Evolutionary conservation across 2,797 vertebrate genomes (phyloP), one percentile per base, ranked within the genome.

Genomic region (Chiloscyllium punctatum): DNA sequence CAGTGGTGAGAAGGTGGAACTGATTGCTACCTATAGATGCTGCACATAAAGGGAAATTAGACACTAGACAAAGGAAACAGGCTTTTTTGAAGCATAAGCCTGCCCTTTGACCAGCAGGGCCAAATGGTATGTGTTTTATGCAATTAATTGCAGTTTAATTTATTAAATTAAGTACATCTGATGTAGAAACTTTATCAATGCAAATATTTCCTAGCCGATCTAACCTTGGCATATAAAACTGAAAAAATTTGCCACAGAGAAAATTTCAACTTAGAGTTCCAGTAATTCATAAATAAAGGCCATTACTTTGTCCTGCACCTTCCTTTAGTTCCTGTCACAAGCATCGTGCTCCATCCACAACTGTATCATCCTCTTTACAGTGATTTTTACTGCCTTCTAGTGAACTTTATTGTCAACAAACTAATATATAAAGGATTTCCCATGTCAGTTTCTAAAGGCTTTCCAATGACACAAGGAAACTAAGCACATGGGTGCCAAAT

Each of bases 401-500:
- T 6, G 88, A 66, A 91, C 53, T 30, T 18, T 6, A 15, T 62
- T 66, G 53, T 91, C 30, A 66, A 66, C 30, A 51, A 94, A 94
- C 7, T n/a, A 48, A 18, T 51, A 15, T 23, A 69, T 25, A n/a
- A 69, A 94, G 42, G 68, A 51, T 72, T 94, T 72, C 94, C 42
- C 71, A 71, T 74, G 11, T 37, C 66, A 37, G 68, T 94, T 94
- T 91, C 30, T 66, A 91, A 91, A 91, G 30, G 62, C 88, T 62
- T 91, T 66, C 62, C 16, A 62, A 91, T 66, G 30, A 94, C 92
- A 72, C n/a, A 21, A 72, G 92, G 69, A 74, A 94, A 71, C 94
- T 53, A 48, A 53, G 23, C 88, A 91, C 62, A 66, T 16, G 30
- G 30, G 51, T 90, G 87, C 69, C 68, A 72, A 69, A 94, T 94